Base-by-base conservation (phyloP, 2,888 invertebrate species). In the Pachycephus smyrnensis region DNA sequence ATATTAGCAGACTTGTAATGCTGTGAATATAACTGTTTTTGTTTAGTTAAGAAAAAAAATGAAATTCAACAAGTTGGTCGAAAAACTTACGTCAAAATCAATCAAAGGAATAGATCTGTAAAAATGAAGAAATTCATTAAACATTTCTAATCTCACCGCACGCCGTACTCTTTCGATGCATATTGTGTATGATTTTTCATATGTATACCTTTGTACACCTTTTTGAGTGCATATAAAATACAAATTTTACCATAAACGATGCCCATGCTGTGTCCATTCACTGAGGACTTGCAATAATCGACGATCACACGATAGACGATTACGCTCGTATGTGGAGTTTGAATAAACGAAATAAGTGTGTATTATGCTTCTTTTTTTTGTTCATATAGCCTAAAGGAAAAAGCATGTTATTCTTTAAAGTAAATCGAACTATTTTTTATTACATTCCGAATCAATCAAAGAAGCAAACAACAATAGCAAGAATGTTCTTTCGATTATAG, bases 371-470 rank as follows among this genome's bases (percentile, higher is more conserved):
- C 40, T n/a, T 15, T 40, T 23, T 1, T 9, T 55, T 23, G 9
- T 55, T 23, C 55, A 15, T 55, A 23, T 23, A 55, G 23, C 2
- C 23, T 55, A 23, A 55, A 82, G 79, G 75, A 69, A 82, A 84
- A 79, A 35, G 33, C 81, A 84, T 78, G 80, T 77, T 69, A 74
- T 75, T 55, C 75, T 23, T 87, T 82, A 84, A 87, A 86, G 83
- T 85, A 87, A 86, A 85, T 86, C 82, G 84, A 55, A 23, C 23
- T 23, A 83, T 76, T 87, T 76, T 87, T 87, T 85, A 87, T 87
- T 86, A 83, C 81, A 87, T 86, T 78, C 80, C 86, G 81, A 85
- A 86, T 32, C 74, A 15, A 74, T 74, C 33, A 12, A 74, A 74
- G 32, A 36, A 74, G 23, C 74, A 33, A 86, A 77, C 73, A 80